phyloP scores from a whole-genome alignment of 2,113 vertebrate species.

The Amblyopsis rosae region DNA sequence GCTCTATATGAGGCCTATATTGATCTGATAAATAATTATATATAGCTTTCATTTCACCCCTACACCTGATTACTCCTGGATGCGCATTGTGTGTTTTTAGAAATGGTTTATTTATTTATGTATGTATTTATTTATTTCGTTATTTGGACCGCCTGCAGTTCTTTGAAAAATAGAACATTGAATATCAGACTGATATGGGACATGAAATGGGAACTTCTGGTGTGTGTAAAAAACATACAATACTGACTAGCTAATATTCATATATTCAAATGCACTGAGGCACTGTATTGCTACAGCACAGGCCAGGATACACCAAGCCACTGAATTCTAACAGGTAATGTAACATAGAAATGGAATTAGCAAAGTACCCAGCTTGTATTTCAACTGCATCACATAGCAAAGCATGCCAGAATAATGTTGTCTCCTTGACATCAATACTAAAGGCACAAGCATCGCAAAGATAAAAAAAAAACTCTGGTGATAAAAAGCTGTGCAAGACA shows the following conservation, averaged over 20 bases:
- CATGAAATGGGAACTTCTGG: background rate
- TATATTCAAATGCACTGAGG: background rate
- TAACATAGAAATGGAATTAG: background rate
- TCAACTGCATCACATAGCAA: background rate
- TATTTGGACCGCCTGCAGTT: slow-evolving; percentile 21
- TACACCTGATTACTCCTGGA: slow-evolving; percentile 46
- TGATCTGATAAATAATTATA: slow-evolving; percentile 25
- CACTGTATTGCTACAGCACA: background rate
- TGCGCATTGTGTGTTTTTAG: background rate
- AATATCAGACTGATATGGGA: slow-evolving; percentile 8
- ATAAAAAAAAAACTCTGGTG: slow-evolving; percentile 18
- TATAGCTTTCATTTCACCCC: slow-evolving; percentile 47
- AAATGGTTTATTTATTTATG: no score
- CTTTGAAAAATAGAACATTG: slow-evolving; percentile 7
- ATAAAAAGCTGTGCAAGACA: background rate
- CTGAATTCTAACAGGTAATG: no score
- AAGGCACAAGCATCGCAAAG: slow-evolving; percentile 1
- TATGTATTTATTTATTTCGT: background rate
- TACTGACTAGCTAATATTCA: slow-evolving; percentile 3
- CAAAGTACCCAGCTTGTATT: background rate
- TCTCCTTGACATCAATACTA: slow-evolving; percentile 2
- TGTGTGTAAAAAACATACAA: slow-evolving; percentile 2
- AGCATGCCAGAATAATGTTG: background rate
- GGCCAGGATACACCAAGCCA: background rate
- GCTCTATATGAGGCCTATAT: background rate